Conservation (phyloP, 2,113 vertebrate species). For the human (Homo sapiens) region GRCh38 chr11:106846001-106846500, state of each 20-base stretch:
- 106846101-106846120: background rate
- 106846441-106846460: background rate
- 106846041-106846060: background rate
- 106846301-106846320: background rate
- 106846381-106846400: background rate
- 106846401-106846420: background rate
- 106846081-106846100: background rate
- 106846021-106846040: background rate
- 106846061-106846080: background rate
- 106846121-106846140: background rate
- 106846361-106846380: background rate
- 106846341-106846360: background rate
- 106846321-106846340: background rate
- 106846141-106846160: background rate
- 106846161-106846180: background rate
- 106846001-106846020: background rate
- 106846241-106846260: background rate
- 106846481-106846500: background rate
- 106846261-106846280: background rate
- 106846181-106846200: background rate
- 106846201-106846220: background rate
- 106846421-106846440: background rate
- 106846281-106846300: background rate
- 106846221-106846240: background rate
- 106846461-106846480: background rate